Evolutionary conservation across 2,113 vertebrate genomes (phyloP), one percentile per base, ranked within the genome.

Genomic region (Clinocottus analis): DNA sequence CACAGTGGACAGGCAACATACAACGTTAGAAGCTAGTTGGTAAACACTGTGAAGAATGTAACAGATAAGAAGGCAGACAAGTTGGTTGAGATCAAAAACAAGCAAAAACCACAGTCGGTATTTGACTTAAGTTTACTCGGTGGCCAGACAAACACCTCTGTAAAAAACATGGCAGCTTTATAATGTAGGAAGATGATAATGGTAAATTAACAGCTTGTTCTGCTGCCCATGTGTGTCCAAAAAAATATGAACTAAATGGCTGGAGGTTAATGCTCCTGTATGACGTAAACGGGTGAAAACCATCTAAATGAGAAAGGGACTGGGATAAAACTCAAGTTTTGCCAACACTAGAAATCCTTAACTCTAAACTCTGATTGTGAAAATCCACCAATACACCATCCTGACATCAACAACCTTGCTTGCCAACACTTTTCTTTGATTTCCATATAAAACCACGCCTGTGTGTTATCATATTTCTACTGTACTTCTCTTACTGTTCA

Each of bases 341-440:
- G 7, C 47, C 39, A 7, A 39, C 23, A 45, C 5, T 47, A n/a
- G 23, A 29, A 0, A 37, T 61, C 4, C 31, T 51, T 23, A n/a
- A 27, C 19, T 31, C 29, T 51, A 16, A 69, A 37, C 39, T 1
- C n/a, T 11, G 5, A 29, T 71, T 35, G 37, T 58, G 25, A 10
- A 45, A 45, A 60, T 35, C 8, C 35, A 71, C 14, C 19, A 3
- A 41, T 11, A 29, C 21, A 45, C n/a, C 7, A 8, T 37, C n/a
- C 39, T 51, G 31, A 51, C 31, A 19, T 62, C 41, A 45, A 51
- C 23, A 5, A 51, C 9, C 14, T 21, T 25, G 19, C 55, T n/a
- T 43, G 56, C 35, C 14, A 53, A 53, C n/a, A 45, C 3, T 72
- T 53, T 55, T 16, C 59, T 63, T 74, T 39, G n/a, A 41, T n/a